Evolutionary conservation across 2,113 vertebrate species (phyloP), one percentile per base, ranked within the genome.

Genomic region (Zosterops borbonicus): DNA sequence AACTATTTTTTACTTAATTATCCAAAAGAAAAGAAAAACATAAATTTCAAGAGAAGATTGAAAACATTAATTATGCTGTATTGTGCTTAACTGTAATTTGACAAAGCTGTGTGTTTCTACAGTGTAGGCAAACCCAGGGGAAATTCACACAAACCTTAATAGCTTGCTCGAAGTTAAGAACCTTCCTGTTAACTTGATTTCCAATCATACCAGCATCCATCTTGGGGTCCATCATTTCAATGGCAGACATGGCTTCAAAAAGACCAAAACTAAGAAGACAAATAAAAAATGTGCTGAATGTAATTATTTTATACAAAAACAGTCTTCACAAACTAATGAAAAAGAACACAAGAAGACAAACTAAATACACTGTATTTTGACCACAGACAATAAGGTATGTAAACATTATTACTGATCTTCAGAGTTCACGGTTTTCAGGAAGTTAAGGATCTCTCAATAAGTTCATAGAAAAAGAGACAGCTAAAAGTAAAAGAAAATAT

Each of bases 171-270:
- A 99, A 99, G 97, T 99, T 99, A 85, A 99, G 99, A 96, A 99
- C 99, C 95, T 99, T 99, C 75, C 99, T 98, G 96, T 99, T 99
- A 96, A 99, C 99, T 96, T 99, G 99, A 95, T 99, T 99, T 93
- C 99, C 99, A 90, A 99, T 99, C 99, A 99, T 99, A 73, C 99
- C 99, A 60, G 99, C 99, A 92, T 99, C 99, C 99, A 99, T 99
- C 95, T 99, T 99, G 28, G 99, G 99, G 97, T 99, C 99, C 99
- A 99, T 99, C 99, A 99, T 99, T 98, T 99, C 99, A 96, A 99
- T 99, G 84, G 99, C 99, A 87, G 99, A 99, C 99, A 99, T 99
- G 70, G 99, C 99, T 98, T 99, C 99, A 98, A 99, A 99, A 81
- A 99, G 98, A 71, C 99, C 99, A 97, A 99, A 99, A 77, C 99